Evolutionary conservation across 2,113 vertebrate genomes (phyloP), one percentile per base, ranked within the genome.

Genomic region (Nibea coibor): DNA sequence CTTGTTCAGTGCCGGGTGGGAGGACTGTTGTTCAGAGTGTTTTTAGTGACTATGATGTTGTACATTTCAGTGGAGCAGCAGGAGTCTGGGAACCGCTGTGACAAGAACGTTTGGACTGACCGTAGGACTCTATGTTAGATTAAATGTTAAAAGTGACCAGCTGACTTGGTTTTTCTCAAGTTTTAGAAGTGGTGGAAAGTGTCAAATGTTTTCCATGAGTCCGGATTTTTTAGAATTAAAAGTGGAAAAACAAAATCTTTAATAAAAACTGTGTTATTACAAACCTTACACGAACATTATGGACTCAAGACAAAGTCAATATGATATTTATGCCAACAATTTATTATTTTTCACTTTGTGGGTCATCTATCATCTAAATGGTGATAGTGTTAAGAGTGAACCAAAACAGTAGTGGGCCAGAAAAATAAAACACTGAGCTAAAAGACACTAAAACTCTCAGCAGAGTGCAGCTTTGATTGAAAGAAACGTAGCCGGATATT

Each of bases 31-130:
- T 45, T 63, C 22, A 53, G 48, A 39, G 43, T 64, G 58, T 75
- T 76, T 26, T 83, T 45, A 66, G 45, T 77, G 72, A 81, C 62
- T 75, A 20, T 62, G 78, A 58, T 81, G 74, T 76, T 84, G 81
- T 24, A 75, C 62, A 74, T 71, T 43, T 69, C 4, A 72, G 59
- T 70, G 24, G 20, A 26, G 56, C 26, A 45, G 56, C 48, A 54
- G 22, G 63, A 86, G 61, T 74, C 65, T 71, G 72, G 66, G 22
- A 72, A 56, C 42, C 15, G 43, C 68, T 64, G 56, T 10, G 43
- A 39, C 24, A 82, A 2, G 64, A 84, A 80, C 82, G 75, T 68
- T 28, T 71, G 68, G 20, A 48, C 43, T 51, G 56, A 20, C 24
- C 26, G 26, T 22, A 39, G 64, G 53, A 64, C 10, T 69, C 50